Base-by-base conservation (phyloP, 2,888 invertebrate genomes). In the Tenthredo amoena region DNA sequence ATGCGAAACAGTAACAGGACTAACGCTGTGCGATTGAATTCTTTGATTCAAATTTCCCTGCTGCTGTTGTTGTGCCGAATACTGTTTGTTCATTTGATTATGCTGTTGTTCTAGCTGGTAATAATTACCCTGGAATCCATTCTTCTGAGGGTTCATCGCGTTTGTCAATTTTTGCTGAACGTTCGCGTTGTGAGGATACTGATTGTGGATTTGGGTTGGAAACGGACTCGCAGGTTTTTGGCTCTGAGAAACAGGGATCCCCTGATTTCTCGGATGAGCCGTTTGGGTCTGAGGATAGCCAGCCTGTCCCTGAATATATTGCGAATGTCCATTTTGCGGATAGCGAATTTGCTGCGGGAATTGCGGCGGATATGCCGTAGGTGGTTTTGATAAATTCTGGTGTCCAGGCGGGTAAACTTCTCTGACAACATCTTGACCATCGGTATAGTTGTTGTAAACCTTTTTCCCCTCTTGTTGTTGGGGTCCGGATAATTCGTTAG, bases 101-200 rank as follows among this genome's bases (percentile, higher is more conserved):
- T 93, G 93, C 85, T 93, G 93, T 72, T 93, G 93, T 76, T 93
- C 93, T 47, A 92, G 55, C 37, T 93, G 92, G 86, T 93, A 92
- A 83, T 93, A 93, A 15, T 89, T 89, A 43, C 74, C 68, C 40
- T 89, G 90, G 84, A 91, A 91, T 37, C 90, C 87, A 84, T 90
- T 92, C 84, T 93, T 93, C 4, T 89, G 88, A 37, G 86, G 85
- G 79, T 89, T 89, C 37, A 89, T 86, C 2, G 89, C 87, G 58
- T 91, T 89, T 9, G 86, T 83, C n/a, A 87, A 94, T 94, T 93
- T 94, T 91, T 87, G 94, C 94, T 91, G 93, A 93, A 92, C 84
- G 76, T 87, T 89, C 85, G 90, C 91, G n/a, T 87, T 82, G 72
- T 91, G 92, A 6, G 91, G 89, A 84, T 91, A 92, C 77, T 93